Evolutionary conservation across 1,140 invertebrate species (phyloP).

Genomic region (Bombus sibiricus): DNA sequence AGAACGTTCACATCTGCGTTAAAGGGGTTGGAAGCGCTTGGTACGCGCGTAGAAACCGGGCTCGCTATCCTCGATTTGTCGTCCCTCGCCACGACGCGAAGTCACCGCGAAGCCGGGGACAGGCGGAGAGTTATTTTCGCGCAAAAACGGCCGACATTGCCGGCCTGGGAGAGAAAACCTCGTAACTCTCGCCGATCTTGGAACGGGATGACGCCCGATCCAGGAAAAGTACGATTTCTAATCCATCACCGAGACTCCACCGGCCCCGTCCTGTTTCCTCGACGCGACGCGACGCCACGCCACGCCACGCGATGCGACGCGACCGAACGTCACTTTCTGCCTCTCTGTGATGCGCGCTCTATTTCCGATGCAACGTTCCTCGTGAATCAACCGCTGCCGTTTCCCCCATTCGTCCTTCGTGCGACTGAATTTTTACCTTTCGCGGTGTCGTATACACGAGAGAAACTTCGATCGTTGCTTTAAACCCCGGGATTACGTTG

Average conservation of each 20-base stretch:
- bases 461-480: not conserved
- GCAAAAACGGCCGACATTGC: constrained; percentile 61
- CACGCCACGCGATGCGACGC: constrained; percentile 7
- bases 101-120: constrained; percentile 30
- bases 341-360: not conserved
- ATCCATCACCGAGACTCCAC: constrained; percentile 56
- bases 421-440: not conserved
- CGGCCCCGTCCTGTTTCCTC: constrained; percentile 1
- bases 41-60: constrained; percentile 21
- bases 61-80: constrained; percentile 59
- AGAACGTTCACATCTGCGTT: constrained; percentile 31
- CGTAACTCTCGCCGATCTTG: constrained; percentile 69
- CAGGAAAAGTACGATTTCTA: constrained; percentile 75
- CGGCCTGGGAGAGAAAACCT: constrained; percentile 64
- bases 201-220: constrained; percentile 69
- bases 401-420: too few relatives aligned
- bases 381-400: not conserved
- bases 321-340: not conserved
- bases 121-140: constrained; percentile 64
- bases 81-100: constrained; percentile 29
- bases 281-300: not conserved
- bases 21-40: constrained; percentile 7
- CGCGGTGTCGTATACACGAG: not conserved
- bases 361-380: not conserved
- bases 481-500: not conserved